phyloP scores from a whole-genome alignment of 2,797 vertebrate genomes.

The Cossypha niveicapilla region DNA sequence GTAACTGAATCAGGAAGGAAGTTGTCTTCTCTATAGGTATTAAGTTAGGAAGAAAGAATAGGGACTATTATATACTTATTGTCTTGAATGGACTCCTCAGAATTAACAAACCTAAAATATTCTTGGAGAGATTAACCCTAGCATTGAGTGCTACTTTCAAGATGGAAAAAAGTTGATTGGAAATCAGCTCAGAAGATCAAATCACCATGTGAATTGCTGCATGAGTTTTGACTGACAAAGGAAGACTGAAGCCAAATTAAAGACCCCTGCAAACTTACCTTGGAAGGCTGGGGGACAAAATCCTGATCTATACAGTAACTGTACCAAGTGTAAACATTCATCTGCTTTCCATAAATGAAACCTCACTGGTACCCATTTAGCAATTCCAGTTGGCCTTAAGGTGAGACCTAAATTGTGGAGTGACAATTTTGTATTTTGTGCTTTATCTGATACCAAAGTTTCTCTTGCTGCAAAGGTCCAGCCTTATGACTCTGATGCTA shows the following conservation, averaged over 20 bases:
- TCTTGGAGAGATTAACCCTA: not conserved
- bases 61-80: not conserved
- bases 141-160: not conserved
- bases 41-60: not conserved
- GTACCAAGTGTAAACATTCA: not conserved
- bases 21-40: not conserved
- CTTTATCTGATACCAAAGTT: not conserved
- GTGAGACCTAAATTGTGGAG: not conserved
- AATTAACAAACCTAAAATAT: not conserved
- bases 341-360: not conserved
- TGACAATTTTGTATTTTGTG: not conserved
- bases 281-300: not conserved
- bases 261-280: not conserved
- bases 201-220: not conserved
- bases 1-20: not conserved
- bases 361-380: not conserved
- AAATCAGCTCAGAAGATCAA: not conserved
- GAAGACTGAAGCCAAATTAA: not conserved
- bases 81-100: not conserved
- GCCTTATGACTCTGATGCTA: not conserved
- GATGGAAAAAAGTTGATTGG: accelerated
- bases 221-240: not conserved
- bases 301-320: not conserved
- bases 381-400: not conserved
- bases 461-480: not conserved